A percentile compares a stretch with the other conserved stretches of the same genome.
Conservation (phyloP, 2,113 vertebrate genomes). For the Lanius collurio region DNA sequence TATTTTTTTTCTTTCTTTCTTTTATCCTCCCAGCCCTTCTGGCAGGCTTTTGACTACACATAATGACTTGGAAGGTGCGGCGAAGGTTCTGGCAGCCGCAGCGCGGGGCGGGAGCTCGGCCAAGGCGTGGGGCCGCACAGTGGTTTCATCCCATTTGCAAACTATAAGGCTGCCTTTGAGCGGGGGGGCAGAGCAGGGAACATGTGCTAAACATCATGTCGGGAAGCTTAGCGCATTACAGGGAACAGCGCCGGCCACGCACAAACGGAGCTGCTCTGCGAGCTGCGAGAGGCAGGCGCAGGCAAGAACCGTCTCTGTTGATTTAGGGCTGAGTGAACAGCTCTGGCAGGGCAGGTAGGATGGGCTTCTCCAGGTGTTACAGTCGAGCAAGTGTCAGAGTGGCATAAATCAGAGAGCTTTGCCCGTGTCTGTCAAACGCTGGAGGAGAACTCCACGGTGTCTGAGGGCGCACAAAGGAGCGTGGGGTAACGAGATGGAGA, state of each 20-base stretch:
- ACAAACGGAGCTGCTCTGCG: slow-evolving; percentile 19
- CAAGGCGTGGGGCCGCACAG: neutral
- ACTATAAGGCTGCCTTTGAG: slow-evolving; percentile 64
- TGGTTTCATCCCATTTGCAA: slow-evolving; percentile 67
- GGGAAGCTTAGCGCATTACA: slow-evolving; percentile 41
- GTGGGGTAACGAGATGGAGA: neutral
- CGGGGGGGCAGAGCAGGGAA: slow-evolving; percentile 36
- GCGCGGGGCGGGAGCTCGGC: neutral
- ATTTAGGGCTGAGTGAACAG: slow-evolving; percentile 26
- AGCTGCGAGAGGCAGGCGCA: slow-evolving; percentile 11
- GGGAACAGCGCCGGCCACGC: slow-evolving; percentile 39
- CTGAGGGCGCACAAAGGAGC: neutral
- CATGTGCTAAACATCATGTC: slow-evolving; percentile 62
- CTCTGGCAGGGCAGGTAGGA: slow-evolving; percentile 39
- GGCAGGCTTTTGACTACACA: slow-evolving; percentile 39
- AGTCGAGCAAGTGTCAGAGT: neutral
- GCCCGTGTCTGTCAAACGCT: neutral
- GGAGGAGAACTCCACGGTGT: neutral
- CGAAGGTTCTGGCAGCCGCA: slow-evolving; percentile 17
- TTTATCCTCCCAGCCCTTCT: slow-evolving; percentile 58
- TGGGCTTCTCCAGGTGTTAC: neutral
- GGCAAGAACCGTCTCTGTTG: slow-evolving; percentile 34
- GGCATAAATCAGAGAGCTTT: slow-evolving; percentile 34
- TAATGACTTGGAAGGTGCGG: slow-evolving; percentile 50
- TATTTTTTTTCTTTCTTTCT: neutral